Conservation (phyloP, 2,888 invertebrate species). For the Folsomia candida region DNA sequence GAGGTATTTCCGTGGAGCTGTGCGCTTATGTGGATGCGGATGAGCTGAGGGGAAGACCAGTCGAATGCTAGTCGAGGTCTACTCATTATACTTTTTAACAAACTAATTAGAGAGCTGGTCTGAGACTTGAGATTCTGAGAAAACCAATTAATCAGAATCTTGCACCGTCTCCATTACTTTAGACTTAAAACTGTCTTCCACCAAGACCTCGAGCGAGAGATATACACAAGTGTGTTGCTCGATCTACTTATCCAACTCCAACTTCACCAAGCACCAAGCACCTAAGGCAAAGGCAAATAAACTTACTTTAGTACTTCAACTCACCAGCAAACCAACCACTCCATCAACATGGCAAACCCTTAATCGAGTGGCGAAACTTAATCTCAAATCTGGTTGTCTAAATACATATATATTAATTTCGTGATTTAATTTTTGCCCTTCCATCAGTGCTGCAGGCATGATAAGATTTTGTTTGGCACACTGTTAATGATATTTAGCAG, state of each 20-base stretch:
- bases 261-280: neutral
- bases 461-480: too few species aligned
- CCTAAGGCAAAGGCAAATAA: neutral
- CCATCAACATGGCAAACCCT: neutral
- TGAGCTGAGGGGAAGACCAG: neutral
- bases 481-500: too few species aligned
- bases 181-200: neutral
- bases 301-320: too few species aligned
- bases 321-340: neutral
- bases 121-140: neutral
- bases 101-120: constrained; percentile 12
- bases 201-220: neutral
- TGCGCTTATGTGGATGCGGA: too few species aligned
- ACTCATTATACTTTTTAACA: constrained; percentile 15
- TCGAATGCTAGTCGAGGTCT: neutral
- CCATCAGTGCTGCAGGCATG: neutral
- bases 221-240: neutral
- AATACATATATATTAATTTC: neutral
- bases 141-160: constrained; percentile 14
- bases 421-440: neutral
- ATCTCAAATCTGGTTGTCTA: neutral
- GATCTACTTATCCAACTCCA: neutral
- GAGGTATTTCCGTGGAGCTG: neutral
- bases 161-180: neutral
- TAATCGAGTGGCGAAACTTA: neutral